Evolutionary conservation across 2,113 vertebrate genomes (phyloP), one percentile per base, ranked within the genome.

Genomic region (Calyptomena viridis): DNA sequence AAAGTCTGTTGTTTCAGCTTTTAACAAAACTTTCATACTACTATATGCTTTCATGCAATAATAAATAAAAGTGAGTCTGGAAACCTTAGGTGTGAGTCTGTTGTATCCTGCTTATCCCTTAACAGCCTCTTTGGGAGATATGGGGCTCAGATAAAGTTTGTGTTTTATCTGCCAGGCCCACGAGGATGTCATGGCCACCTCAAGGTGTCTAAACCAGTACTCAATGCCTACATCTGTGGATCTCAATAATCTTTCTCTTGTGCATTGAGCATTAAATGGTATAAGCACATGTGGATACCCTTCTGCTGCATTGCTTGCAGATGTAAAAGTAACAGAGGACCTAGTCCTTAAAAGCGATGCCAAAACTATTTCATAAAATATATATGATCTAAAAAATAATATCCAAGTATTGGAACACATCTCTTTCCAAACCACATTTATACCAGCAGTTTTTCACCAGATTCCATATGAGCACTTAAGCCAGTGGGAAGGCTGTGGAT

Each of bases 351-450:
- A 78, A 93, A 88, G n/a, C 9, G 35, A 53, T 64, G 62, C 78
- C 88, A 89, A 47, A 68, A 94, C 27, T 12, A 42, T 72, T 92
- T 86, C 5, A 39, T 44, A 28, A 84, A 55, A 58, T 37, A 31
- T 12, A 59, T 40, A 53, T 58, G 64, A 86, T 90, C 23, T 59
- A 86, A 78, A 72, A 47, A 81, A 47, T 60, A 69, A 23, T 31
- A 33, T 78, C 64, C 52, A 55, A 83, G 24, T 15, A 44, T 25
- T 55, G 67, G 73, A 94, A 85, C 24, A 23, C 59, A 94, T 55
- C 33, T 62, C 50, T 69, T 90, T 90, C 87, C 92, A 96, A 95
- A 80, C 67, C 85, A 92, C 87, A 73, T 56, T 76, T 44, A 37
- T 24, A 52, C 40, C 78, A 79, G 75, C 52, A 82, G 55, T 67